Evolutionary conservation across 2,888 invertebrate species (phyloP).

Genomic region (Xanthorhoe spadicearia): DNA sequence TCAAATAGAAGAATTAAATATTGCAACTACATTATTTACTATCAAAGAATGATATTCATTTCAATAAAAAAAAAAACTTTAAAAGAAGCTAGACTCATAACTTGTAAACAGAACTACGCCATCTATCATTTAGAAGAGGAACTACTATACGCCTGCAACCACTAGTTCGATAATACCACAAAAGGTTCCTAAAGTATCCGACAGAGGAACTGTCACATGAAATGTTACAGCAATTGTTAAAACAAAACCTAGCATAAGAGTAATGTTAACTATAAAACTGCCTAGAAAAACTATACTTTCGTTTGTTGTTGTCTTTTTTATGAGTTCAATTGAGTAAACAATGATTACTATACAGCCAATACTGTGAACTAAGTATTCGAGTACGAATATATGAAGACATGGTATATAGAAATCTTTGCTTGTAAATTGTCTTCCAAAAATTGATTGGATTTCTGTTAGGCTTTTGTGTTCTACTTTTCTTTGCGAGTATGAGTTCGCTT

Average conservation of each 20-base stretch:
- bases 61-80: too few species aligned
- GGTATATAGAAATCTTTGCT: slow-evolving; percentile 16
- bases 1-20: too few species aligned
- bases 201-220: too few species aligned
- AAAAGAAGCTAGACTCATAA: too few species aligned
- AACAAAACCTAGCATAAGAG: slow-evolving; percentile 18
- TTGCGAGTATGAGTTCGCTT: slow-evolving; percentile 4
- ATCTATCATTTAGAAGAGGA: too few species aligned
- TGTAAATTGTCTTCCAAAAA: slow-evolving; percentile 6
- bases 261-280: slow-evolving; percentile 21
- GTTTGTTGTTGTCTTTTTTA: slow-evolving; percentile 24
- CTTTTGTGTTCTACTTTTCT: not conserved
- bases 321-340: slow-evolving; percentile 33
- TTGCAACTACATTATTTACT: too few species aligned
- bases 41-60: too few species aligned
- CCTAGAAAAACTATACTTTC: slow-evolving; percentile 20
- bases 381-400: slow-evolving; percentile 18
- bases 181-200: too few species aligned
- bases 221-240: slow-evolving; percentile 15
- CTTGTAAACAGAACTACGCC: too few species aligned
- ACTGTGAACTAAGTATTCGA: slow-evolving; percentile 27
- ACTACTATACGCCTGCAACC: too few species aligned
- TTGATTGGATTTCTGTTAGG: not conserved
- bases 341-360: slow-evolving; percentile 21
- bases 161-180: too few species aligned